Base-by-base conservation (phyloP, 2,888 invertebrate species). In the Fragum whitleyi region DNA sequence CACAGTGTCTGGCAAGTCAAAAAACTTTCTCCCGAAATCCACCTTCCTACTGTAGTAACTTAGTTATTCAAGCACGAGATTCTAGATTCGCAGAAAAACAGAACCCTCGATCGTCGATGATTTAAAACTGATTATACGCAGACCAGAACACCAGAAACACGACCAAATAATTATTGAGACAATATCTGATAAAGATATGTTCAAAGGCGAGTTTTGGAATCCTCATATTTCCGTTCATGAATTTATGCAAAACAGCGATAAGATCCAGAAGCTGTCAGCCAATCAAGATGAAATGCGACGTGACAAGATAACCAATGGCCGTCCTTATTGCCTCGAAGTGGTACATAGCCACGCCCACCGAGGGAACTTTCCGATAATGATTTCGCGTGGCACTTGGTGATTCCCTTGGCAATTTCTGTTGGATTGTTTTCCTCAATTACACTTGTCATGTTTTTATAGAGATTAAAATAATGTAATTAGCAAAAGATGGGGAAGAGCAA, bases 101-200 rank as follows among this genome's bases (percentile, higher is more conserved):
- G 77, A 55, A 70, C 29, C 76, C 55, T 75, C 53, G 85, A 79
- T 85, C 85, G 77, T 72, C 70, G 61, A 77, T 79, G 81, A 81
- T 81, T 85, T 81, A 85, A 82, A 79, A 72, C 79, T 82, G 85
- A 85, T 82, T 79, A 85, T 73, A 68, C 73, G 65, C 67, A 51
- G 51, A 69, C 79, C 76, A 79, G 79, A 81, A 72, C 75, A 62
- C 79, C 77, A 77, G 83, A 80, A 62, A 75, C 73, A 53, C 79
- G 70, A 79, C 74, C 75, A 69, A 68, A 72, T 77, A 79, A 83
- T 80, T 79, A 77, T 75, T 68, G 57, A 79, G 76, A 83, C 83
- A 80, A 77, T 80, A 80, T 83, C 79, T 74, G 83, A 83, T 83
- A 83, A 83, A 80, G 77, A 73, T 62, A 57, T 69, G 61, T 32